A percentile compares a stretch with the other conserved stretches of the same genome.
These are phyloP conservation scores for Danaus plexippus DNA, from an alignment of 1,140 invertebrate genomes.

Conservation along the genomic window DNA sequence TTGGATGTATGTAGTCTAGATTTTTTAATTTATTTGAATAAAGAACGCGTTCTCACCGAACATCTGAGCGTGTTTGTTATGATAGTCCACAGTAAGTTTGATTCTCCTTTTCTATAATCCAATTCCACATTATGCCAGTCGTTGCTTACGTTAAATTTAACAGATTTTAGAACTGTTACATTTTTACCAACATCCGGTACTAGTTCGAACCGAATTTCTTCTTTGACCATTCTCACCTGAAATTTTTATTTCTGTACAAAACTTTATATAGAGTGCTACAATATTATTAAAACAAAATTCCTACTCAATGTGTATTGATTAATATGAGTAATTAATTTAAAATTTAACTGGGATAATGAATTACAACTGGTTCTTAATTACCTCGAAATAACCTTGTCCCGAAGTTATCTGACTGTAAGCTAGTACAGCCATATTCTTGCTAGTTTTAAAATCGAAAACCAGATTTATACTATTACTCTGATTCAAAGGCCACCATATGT, in stretches of 20 bases:
- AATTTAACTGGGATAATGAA: background rate
- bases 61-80: slow-evolving; percentile 78
- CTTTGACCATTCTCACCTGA: slow-evolving; percentile 82
- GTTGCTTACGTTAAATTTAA: slow-evolving; percentile 82
- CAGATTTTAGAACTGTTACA: slow-evolving; percentile 81
- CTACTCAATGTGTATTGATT: too few species aligned
- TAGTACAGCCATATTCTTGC: slow-evolving; percentile 85
- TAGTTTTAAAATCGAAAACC: slow-evolving; percentile 91
- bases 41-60: slow-evolving; percentile 63
- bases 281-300: slow-evolving; percentile 1
- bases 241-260: slow-evolving; percentile 14
- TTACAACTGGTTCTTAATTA: slow-evolving; percentile 58
- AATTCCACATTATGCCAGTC: slow-evolving; percentile 86
- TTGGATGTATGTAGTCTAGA: too few species aligned
- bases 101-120: slow-evolving; percentile 83
- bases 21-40: too few species aligned
- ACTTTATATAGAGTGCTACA: background rate
- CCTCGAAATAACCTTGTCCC: slow-evolving; percentile 89
- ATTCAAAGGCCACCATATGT: slow-evolving; percentile 87
- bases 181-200: slow-evolving; percentile 80
- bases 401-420: slow-evolving; percentile 85
- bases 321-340: background rate
- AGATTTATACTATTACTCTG: slow-evolving; percentile 81
- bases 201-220: slow-evolving; percentile 86
- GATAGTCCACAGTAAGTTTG: slow-evolving; percentile 81